Percentiles rank a stretch among this genome's conserved stretches.
Conservation (phyloP, 2,797 vertebrate species). For the Scarus forsteni region DNA sequence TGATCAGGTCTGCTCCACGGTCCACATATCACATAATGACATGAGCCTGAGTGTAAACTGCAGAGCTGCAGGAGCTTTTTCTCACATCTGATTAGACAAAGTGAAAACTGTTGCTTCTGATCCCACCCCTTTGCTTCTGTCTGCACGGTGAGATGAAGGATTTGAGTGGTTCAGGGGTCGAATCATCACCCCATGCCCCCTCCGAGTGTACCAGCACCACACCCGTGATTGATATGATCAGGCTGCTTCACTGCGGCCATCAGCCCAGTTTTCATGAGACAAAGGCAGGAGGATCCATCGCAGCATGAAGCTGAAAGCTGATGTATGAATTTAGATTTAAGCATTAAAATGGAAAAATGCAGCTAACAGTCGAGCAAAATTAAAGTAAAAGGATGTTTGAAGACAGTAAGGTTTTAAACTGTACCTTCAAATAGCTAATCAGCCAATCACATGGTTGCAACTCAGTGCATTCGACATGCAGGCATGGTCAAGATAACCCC, state of each 20-base stretch:
- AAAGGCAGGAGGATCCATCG: slow-evolving; percentile 18
- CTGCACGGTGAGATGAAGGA: slow-evolving; percentile 37
- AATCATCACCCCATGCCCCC: slow-evolving; percentile 50
- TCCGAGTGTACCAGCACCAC: slow-evolving; percentile 21
- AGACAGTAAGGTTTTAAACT: no score
- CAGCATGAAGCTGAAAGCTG: slow-evolving; percentile 6
- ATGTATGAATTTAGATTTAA: neutral
- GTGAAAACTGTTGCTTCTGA: neutral
- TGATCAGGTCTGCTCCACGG: slow-evolving; percentile 39
- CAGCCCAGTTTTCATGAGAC: slow-evolving; percentile 54
- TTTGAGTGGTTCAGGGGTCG: slow-evolving; percentile 41
- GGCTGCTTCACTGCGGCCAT: slow-evolving; percentile 37
- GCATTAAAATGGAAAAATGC: no score
- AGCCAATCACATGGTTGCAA: no score
- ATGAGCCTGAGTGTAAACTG: neutral
- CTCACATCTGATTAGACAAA: neutral
- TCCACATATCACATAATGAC: slow-evolving; percentile 22
- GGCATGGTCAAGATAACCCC: no score
- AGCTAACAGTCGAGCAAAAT: no score
- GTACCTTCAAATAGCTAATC: no score
- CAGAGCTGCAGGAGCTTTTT: slow-evolving; percentile 20
- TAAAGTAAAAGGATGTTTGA: no score
- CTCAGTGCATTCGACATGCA: no score
- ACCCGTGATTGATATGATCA: slow-evolving; percentile 59
- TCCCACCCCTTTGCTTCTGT: neutral